Evolutionary conservation across 2,113 vertebrate genomes (phyloP), one percentile per base, ranked within the genome.

Genomic region (Corythornis cristatus): DNA sequence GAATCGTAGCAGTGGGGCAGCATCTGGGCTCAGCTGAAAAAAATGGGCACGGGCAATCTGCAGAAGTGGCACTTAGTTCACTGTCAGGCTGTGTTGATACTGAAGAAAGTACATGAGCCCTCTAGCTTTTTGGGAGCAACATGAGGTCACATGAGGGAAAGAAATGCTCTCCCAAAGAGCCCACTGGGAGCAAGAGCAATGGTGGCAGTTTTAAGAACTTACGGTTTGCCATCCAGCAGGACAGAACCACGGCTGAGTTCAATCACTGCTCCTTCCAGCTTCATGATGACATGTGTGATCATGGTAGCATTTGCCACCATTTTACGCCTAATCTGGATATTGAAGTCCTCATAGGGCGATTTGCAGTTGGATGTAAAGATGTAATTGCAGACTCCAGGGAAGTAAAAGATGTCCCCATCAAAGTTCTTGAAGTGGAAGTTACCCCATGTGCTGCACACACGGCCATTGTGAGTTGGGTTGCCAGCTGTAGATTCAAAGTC

Each of bases 401-500:
- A 98, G 84, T 97, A 98, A 96, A 98, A 99, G 73, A 99, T 33
- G 33, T 98, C 97, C 4, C 99, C 99, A 0, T 99, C 99, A 33
- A 98, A 99, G 54, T 98, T 99, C 96, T 99, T 99, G 96, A 97
- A 99, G 96, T 99, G 98, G 94, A 97, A 98, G 94, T 99, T 97
- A 0, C 99, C 99, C 99, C 99, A 99, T 1, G 98, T 98, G 89
- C 99, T 99, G 96, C 99, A 99, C 15, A 99, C 98, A 35, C 96
- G 98, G 25, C 96, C 97, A 3, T 98, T 98, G 95, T 99, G 98
- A 33, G 92, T 96, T 2, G 97, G 90, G 45, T 94, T 98, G 88
- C 94, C 92, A 77, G 97, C 98, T 99, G 97, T 2, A 40, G 86
- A 68, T 85, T 91, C 17, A 94, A 93, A 94, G 64, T 9, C 56